Conservation (phyloP, 2,888 invertebrate genomes). For the Orthonevra nobilis region DNA sequence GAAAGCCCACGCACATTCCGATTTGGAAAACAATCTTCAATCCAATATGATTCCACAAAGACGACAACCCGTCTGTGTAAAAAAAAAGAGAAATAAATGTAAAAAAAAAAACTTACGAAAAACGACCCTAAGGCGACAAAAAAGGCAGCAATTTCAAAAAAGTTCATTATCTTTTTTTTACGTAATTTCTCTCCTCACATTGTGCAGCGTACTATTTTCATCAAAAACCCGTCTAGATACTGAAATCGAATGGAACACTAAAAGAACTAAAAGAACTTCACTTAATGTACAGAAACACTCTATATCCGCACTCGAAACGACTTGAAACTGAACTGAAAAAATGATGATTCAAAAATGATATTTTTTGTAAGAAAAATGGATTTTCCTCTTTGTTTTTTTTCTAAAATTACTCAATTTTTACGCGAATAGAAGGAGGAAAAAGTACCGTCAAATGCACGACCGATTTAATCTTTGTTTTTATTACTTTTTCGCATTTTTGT, state of each 20-base stretch:
- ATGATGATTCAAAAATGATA: conserved; percentile 9
- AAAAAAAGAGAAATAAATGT: no score
- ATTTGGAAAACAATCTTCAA: no score
- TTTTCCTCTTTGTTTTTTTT: no score
- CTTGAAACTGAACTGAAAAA: conserved; percentile 51
- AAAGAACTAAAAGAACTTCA: conserved; percentile 16
- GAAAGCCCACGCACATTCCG: no score
- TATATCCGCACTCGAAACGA: conserved; percentile 35
- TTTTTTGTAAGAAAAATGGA: neutral
- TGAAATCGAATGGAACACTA: neutral
- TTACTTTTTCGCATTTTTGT: conserved; percentile 33
- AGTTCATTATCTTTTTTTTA: conserved; percentile 33
- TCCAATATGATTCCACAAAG: no score
- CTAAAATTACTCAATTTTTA: conserved; percentile 43
- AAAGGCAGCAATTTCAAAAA: conserved; percentile 52
- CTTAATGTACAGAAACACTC: conserved; percentile 9
- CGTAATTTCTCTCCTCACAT: conserved; percentile 39
- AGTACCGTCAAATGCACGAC: conserved; percentile 34
- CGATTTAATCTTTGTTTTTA: conserved; percentile 22
- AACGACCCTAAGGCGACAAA: conserved; percentile 40
- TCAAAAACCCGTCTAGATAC: neutral
- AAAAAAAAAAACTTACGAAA: conserved; percentile 48
- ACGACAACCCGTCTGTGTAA: no score
- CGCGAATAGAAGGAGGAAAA: conserved; percentile 7
- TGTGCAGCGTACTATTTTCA: neutral